Conservation (phyloP, 2,113 vertebrate species). For the Tricholaema leucomelas region DNA sequence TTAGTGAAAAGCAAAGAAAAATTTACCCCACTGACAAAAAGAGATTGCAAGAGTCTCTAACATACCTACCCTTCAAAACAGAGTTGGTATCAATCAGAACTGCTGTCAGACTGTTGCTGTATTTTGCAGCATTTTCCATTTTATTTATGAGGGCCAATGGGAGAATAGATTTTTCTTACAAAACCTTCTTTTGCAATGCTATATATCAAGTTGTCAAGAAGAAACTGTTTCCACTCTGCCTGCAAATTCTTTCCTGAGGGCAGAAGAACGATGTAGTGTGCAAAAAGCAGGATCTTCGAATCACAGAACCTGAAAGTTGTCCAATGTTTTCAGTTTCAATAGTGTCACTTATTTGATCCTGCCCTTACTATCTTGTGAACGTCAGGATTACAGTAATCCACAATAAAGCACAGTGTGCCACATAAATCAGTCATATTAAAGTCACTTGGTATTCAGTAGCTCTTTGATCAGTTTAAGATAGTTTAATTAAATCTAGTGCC, state of each 20-base stretch:
- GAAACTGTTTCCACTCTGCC: background rate
- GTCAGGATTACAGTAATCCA: background rate
- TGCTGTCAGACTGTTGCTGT: background rate
- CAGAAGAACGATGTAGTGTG: background rate
- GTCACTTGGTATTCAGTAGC: background rate
- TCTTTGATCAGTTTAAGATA: conserved; percentile 25
- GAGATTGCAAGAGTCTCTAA: background rate
- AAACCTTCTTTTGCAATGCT: background rate
- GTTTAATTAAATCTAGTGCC: background rate
- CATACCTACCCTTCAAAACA: background rate
- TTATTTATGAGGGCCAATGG: background rate
- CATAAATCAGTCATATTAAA: background rate
- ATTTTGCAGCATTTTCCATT: background rate
- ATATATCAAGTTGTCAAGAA: background rate
- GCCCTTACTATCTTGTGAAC: background rate
- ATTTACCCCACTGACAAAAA: background rate
- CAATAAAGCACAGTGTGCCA: background rate
- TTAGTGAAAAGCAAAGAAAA: background rate
- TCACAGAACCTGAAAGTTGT: background rate
- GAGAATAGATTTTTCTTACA: background rate
- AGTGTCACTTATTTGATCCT: background rate
- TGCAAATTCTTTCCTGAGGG: background rate
- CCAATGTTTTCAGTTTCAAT: conserved; percentile 12
- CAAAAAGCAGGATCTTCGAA: background rate
- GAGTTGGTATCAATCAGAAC: background rate